These are phyloP conservation scores for Chloroclysta siterata DNA, from an alignment of 2,888 invertebrate genomes.

Conservation along the genomic window DNA sequence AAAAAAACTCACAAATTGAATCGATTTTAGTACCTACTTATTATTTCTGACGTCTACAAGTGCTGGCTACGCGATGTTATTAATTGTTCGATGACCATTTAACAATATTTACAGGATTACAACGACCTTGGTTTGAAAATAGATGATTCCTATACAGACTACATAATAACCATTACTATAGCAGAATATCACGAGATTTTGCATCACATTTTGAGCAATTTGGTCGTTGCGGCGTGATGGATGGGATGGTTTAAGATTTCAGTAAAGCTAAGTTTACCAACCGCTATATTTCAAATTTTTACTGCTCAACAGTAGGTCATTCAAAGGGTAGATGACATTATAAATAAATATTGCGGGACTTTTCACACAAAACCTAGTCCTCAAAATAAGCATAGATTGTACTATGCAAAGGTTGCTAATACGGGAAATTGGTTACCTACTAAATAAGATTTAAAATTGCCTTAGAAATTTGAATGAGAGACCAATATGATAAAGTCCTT, in stretches of 20 bases:
- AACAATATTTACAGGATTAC: background rate
- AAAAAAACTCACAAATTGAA: background rate
- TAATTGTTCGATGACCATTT: slow-evolving; percentile 29
- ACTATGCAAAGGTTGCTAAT: no score
- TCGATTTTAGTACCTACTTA: background rate
- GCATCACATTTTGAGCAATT: slow-evolving; percentile 25
- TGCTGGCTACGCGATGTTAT: slow-evolving; percentile 10
- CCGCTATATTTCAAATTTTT: no score
- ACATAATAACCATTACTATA: slow-evolving; percentile 32
- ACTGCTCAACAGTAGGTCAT: no score
- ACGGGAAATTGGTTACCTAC: no score
- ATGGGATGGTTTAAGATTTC: slow-evolving; percentile 6
- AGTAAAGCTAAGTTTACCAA: background rate
- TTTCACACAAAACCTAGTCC: no score
- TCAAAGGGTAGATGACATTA: no score
- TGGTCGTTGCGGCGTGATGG: background rate
- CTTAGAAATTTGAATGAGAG: no score
- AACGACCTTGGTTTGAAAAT: slow-evolving; percentile 38
- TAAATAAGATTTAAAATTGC: no score
- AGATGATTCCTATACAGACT: slow-evolving; percentile 23
- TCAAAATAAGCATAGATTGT: no score
- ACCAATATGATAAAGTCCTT: no score
- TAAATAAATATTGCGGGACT: no score
- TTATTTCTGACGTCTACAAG: slow-evolving; percentile 6
- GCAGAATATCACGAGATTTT: slow-evolving; percentile 29